These are phyloP conservation scores for Drosophila meridiana DNA, from an alignment of 2,888 invertebrate genomes.

Conservation along the genomic window DNA sequence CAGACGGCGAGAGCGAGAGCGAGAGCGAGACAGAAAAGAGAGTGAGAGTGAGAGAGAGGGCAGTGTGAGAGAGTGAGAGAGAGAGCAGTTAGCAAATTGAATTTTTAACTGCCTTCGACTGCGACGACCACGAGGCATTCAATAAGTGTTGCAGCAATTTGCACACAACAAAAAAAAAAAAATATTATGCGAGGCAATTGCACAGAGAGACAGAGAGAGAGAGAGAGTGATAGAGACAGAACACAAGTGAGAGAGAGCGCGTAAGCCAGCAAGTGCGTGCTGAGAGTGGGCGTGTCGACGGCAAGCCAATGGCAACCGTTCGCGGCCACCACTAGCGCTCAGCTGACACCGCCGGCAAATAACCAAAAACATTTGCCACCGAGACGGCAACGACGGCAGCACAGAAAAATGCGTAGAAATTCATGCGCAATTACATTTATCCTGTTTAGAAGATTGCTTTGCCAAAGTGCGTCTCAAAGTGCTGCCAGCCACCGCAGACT, in stretches of 20 bases:
- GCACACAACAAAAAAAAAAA: constrained; percentile 76
- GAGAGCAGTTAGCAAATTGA: constrained; percentile 61
- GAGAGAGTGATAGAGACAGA: constrained; percentile 6
- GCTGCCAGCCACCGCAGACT: constrained; percentile 62
- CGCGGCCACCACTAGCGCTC: constrained; percentile 42
- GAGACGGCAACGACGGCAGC: constrained; percentile 39
- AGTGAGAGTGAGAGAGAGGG: constrained; percentile 8
- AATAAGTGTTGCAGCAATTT: constrained; percentile 83
- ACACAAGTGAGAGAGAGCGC: constrained; percentile 3
- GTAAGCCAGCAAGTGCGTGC: constrained; percentile 10
- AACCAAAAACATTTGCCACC: constrained; percentile 58
- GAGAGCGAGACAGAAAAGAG: constrained; percentile 9
- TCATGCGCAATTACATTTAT: constrained; percentile 85
- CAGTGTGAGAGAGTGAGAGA: constrained; percentile 23
- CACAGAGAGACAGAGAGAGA: constrained; percentile 35
- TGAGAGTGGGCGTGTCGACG: constrained; percentile 64
- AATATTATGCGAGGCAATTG: constrained; percentile 73
- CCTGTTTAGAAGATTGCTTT: constrained; percentile 84
- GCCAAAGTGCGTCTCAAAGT: constrained; percentile 81
- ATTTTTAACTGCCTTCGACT: constrained; percentile 82
- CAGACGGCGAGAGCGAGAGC: constrained; percentile 57
- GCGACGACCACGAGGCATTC: constrained; percentile 80
- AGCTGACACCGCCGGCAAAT: constrained; percentile 66
- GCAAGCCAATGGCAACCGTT: constrained; percentile 55
- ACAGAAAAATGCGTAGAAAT: constrained; percentile 84